A percentile compares a stretch with the other conserved stretches of the same genome.
phyloP scores from a whole-genome alignment of 2,113 vertebrate species.

The Bos indicus region DNA sequence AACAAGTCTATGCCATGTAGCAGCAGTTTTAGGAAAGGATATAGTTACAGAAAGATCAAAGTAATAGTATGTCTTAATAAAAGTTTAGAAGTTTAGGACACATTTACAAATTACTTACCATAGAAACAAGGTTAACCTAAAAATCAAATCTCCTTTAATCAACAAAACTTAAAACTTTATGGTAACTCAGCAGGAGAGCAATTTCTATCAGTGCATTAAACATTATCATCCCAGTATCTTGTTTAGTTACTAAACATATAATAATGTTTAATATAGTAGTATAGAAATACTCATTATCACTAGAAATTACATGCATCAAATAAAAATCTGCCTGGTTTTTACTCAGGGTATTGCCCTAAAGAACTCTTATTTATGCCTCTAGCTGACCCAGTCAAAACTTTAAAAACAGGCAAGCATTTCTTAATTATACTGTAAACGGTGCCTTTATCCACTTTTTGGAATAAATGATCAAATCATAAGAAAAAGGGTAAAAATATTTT shows the following conservation, averaged over 20 bases:
- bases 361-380: background rate
- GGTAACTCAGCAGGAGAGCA: background rate
- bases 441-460: background rate
- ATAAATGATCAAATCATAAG: background rate
- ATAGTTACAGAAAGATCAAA: background rate
- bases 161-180: background rate
- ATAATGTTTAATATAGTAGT: background rate
- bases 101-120: background rate
- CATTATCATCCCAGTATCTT: background rate
- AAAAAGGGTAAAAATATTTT: background rate
- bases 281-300: background rate
- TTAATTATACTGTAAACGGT: background rate
- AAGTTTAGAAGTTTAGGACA: background rate
- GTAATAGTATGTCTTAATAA: background rate
- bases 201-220: background rate
- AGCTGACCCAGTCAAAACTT: background rate
- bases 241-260: background rate
- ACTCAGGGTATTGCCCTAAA: background rate
- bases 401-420: background rate
- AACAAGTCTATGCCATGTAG: background rate
- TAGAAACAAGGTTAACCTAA: background rate
- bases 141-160: background rate
- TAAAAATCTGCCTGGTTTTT: background rate
- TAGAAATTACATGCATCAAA: background rate
- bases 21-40: background rate